Evolutionary conservation across 2,888 invertebrate species (phyloP), one percentile per base, ranked within the genome.

Genomic region (Cryptocephalus primarius): DNA sequence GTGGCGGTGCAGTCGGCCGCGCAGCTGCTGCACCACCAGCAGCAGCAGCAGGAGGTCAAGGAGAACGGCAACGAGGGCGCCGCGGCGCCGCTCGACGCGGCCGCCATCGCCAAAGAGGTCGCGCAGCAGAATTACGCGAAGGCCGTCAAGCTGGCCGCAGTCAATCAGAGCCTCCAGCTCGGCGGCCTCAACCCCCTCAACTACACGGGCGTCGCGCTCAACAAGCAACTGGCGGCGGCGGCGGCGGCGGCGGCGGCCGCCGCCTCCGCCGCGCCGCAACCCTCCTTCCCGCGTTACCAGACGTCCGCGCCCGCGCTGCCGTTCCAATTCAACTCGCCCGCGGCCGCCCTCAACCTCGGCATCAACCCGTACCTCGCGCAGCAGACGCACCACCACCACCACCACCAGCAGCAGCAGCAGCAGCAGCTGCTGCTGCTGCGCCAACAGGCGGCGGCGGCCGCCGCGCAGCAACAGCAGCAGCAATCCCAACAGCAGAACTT

Each of bases 81-180:
- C 22, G 11, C 45, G 44, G 39, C 66, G 38, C 58, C 63, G 58
- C 71, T 75, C 48, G 81, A 83, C 68, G 76, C 83, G 31, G 82
- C 79, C 43, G 72, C 82, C 40, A 68, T 85, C 53, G 87, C 87
- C 60, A 87, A 87, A 65, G 87, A 87, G 62, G 84, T 86, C 52
- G 87, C 87, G 36, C 87, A 87, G 66, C 87, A 87, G 71, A 87
- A 83, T 66, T 87, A 87, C 68, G 83, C 85, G 34, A 85, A 85
- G 66, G 83, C 83, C 10, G 75, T 86, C 42, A 82, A 82, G 62
- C 66, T 79, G 53, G 80, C 78, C 8, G 74, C 74, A 41, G 73
- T 72, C 32, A 67, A 61, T 60, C 43, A 43, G 9, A 13, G 13
- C 10, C 44, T 54, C 32, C 55, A 56, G 40, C 50, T 55, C 38